Evolutionary conservation across 2,797 vertebrate species (phyloP), one percentile per base, ranked within the genome.

Genomic region (Halcyon chelicuti): DNA sequence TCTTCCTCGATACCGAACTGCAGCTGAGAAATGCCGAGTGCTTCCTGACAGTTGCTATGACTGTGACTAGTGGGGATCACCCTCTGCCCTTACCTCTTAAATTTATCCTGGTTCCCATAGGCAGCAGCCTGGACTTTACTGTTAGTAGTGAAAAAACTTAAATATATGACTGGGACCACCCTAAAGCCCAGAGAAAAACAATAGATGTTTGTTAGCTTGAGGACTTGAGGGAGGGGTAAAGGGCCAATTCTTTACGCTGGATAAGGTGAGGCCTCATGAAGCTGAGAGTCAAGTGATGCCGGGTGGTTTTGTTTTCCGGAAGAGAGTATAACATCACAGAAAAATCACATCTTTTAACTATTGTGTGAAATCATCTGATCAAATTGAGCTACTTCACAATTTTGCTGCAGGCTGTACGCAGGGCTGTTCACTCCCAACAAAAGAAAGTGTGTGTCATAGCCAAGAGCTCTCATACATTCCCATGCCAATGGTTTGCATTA

Each of bases 341-440:
- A 73, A 91, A 79, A n/a, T 13, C 39, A 60, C 28, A 52, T 86
- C 91, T 92, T 95, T 90, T 92, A 91, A 93, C 79, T 90, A 57
- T 54, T 94, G 91, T 85, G 74, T 78, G 74, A 92, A 93, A 88
- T 93, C 83, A 94, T 80, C 90, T 95, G 94, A 91, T 90, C 55
- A 94, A 85, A 93, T 58, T 21, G 40, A 96, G 74, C 88, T 85
- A 83, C 84, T 92, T 94, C 74, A 49, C 92, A 37, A 82, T 92
- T 94, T 86, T 57, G 83, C 96, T 12, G 2, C 5, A 5, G 95
- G 92, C 86, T 75, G 71, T 68, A 52, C 4, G 26, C 57, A 66
- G 74, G 57, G 68, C 86, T 68, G 49, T 31, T 94, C 57, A 2
- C 57, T 92, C 74, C 93, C 86, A 94, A 89, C 93, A 96, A 94